These are phyloP conservation scores for Aurelia aurita DNA, from an alignment of 30 jellyfish, hydroid and myxozoan genomes.

Conservation along the genomic window DNA sequence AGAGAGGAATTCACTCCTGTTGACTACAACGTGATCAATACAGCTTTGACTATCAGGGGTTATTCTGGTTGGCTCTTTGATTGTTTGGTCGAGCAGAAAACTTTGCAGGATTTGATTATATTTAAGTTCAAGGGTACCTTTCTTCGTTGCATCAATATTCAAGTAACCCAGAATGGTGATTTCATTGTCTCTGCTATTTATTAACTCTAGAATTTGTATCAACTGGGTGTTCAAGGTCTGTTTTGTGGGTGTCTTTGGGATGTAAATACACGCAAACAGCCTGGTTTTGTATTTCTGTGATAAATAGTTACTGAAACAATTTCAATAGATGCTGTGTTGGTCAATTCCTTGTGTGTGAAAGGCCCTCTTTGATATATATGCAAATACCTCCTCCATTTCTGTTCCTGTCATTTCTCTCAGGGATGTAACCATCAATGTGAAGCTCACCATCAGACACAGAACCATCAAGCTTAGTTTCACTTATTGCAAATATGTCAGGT, in stretches of 20 bases:
- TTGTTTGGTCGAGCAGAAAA: constrained; percentile 32
- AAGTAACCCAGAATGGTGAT: constrained; percentile 39
- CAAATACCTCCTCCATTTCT: constrained; percentile 58
- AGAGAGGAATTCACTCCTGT: constrained; percentile 35
- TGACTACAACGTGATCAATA: constrained; percentile 32
- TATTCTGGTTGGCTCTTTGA: constrained; percentile 33
- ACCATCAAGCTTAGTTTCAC: constrained; percentile 11
- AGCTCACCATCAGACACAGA: constrained; percentile 49
- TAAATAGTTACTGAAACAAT: constrained; percentile 48
- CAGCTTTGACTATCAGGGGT: constrained; percentile 35
- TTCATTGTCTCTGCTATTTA: constrained; percentile 49
- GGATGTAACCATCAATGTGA: constrained; percentile 63
- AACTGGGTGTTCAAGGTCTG: constrained; percentile 54
- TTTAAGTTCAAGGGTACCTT: constrained; percentile 36
- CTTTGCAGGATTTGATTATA: constrained; percentile 35
- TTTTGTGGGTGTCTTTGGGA: constrained; percentile 39
- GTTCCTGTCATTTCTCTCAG: constrained; percentile 43
- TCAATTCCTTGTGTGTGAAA: constrained; percentile 45
- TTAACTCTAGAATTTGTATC: constrained; percentile 34
- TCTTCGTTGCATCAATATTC: constrained; percentile 38
- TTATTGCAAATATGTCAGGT: too few species aligned
- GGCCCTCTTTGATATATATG: constrained; percentile 46
- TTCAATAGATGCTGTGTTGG: constrained; percentile 54
- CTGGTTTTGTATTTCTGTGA: constrained; percentile 51
- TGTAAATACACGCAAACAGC: constrained; percentile 49